These are phyloP conservation scores for Germaria angustata DNA, from an alignment of 2,888 invertebrate genomes.

Conservation along the genomic window DNA sequence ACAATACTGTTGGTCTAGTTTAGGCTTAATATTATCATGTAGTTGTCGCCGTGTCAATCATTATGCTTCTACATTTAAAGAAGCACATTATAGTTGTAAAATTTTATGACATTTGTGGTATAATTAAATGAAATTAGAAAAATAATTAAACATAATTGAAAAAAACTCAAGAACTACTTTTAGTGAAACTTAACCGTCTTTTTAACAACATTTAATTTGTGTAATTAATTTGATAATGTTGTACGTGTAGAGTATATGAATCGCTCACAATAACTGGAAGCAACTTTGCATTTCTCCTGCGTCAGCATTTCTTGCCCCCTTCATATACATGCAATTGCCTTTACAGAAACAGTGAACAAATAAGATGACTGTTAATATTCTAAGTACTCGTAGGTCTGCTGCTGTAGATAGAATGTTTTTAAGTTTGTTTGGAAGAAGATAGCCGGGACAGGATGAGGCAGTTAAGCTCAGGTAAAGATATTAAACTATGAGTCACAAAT, in stretches of 20 bases:
- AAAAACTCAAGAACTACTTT: slow-evolving; percentile 25
- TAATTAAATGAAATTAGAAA: neutral
- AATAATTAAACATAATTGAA: neutral
- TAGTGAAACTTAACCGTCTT: slow-evolving; percentile 30
- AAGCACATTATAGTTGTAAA: too few relatives aligned
- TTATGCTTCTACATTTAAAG: too few relatives aligned
- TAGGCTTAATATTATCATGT: too few relatives aligned
- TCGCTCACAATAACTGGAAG: slow-evolving; percentile 9
- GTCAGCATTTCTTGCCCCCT: neutral
- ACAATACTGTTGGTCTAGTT: too few relatives aligned
- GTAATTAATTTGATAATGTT: slow-evolving; percentile 59
- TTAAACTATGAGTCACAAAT: neutral
- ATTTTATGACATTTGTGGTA: neutral
- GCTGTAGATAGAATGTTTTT: slow-evolving; percentile 1
- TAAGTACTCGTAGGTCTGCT: neutral
- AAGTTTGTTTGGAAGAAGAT: neutral
- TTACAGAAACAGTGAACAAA: neutral
- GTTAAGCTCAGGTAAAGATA: neutral
- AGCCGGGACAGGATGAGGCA: neutral
- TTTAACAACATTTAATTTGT: slow-evolving; percentile 47
- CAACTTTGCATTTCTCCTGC: neutral
- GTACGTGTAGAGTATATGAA: slow-evolving; percentile 42
- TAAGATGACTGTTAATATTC: neutral
- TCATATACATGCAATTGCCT: neutral
- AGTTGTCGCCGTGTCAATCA: too few relatives aligned